phyloP scores from a whole-genome alignment of 2,797 vertebrate species.

The Garrulus glandarius region DNA sequence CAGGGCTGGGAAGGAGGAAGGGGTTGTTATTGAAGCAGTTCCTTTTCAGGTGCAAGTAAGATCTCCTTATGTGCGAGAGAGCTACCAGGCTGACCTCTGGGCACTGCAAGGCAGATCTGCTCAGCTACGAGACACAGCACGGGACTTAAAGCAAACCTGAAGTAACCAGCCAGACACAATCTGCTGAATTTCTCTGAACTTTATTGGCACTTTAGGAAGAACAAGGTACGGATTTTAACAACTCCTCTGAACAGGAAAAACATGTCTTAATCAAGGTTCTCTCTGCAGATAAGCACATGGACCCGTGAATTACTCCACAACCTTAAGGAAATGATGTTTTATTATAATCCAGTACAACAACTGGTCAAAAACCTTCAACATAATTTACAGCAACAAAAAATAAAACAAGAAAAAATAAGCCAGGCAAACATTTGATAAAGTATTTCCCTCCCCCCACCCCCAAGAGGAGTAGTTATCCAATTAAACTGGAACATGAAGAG shows the following conservation, averaged over 20 bases:
- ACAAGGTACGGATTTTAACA: conserved; percentile 68
- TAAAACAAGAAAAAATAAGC: conserved; percentile 43
- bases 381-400: conserved; percentile 77
- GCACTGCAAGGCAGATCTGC: neutral
- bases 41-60: neutral
- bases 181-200: conserved; percentile 69
- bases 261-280: neutral
- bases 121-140: neutral
- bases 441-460: neutral
- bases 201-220: conserved; percentile 81
- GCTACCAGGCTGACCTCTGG: neutral
- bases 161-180: conserved; percentile 50
- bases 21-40: neutral
- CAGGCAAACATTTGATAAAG: conserved; percentile 43
- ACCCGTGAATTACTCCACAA: conserved; percentile 17
- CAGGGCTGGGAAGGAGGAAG: neutral
- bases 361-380: conserved; percentile 54
- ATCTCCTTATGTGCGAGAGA: fast-evolving
- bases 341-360: conserved; percentile 50
- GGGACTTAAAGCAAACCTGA: neutral
- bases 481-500: conserved; percentile 22
- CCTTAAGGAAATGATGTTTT: conserved; percentile 19
- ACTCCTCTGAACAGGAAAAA: conserved; percentile 53
- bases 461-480: conserved; percentile 29
- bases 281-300: neutral